Evolutionary conservation across 2,797 vertebrate species (phyloP), one percentile per base, ranked within the genome.

Genomic region (Mormyrops boulengeri): DNA sequence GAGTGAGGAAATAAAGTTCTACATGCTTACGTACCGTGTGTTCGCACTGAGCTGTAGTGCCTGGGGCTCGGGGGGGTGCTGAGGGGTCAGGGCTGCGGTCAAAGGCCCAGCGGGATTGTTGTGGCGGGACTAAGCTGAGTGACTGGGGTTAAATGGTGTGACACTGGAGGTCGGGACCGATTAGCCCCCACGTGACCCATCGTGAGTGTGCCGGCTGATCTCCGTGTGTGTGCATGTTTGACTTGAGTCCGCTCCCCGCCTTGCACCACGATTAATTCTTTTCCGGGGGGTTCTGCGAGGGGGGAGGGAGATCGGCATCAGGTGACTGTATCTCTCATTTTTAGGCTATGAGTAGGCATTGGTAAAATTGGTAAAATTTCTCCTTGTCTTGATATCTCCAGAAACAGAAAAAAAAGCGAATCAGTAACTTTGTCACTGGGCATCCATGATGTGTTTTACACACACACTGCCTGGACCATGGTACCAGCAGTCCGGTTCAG

Each of bases 151-250:
- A 94, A 95, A 94, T 73, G 92, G 93, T 94, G 93, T 91, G 92
- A 94, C 90, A 92, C 91, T 90, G 84, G 93, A 93, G 95, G 95
- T 95, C 94, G 94, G 84, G 89, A 26, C 92, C 92, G 93, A 95
- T 95, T 95, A 94, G 95, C 94, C 94, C 92, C 91, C 92, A 92
- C 93, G 92, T 94, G 92, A 95, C 92, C 93, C 92, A 91, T 90
- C 55, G 53, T 44, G 85, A 80, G 50, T 85, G 87, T 44, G 73
- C 80, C 73, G 87, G 88, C 50, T 38, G 82, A 55, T 88, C 41
- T 52, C 60, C 38, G 52, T 86, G 52, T 57, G 88, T 88, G 84
- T 89, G 84, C 86, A 22, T 62, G 86, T 57, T 7, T 60, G 82
- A 55, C 50, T 17, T 34, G 30, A 52, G 26, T 22, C 30, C 14